Percentiles rank a stretch among this genome's conserved stretches.
phyloP scores from a whole-genome alignment of 2,113 vertebrate genomes.

The Ptilorrhoa leucosticta region DNA sequence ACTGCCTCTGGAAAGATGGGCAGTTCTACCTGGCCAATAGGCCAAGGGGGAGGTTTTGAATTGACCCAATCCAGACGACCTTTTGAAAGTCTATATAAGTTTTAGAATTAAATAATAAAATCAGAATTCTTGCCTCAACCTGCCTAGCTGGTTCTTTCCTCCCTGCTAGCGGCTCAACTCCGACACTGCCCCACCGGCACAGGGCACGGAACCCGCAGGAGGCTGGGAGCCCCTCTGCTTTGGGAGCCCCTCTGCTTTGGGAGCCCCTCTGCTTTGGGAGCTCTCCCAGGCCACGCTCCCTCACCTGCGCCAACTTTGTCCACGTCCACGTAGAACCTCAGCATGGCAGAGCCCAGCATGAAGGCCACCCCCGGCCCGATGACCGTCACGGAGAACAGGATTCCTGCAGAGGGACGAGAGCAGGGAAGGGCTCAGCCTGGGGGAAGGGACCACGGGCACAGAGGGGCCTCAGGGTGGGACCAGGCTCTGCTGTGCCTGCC shows the following conservation, averaged over 20 bases:
- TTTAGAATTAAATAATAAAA: too few species aligned
- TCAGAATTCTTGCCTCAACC: too few species aligned
- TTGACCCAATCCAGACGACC: too few species aligned
- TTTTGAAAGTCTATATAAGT: too few species aligned
- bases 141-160: too few species aligned
- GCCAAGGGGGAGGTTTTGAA: too few species aligned
- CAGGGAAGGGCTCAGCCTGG: background rate
- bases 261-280: background rate
- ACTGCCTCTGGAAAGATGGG: too few species aligned
- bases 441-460: accelerated
- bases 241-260: too few species aligned
- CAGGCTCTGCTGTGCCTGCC: background rate
- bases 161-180: too few species aligned
- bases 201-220: accelerated
- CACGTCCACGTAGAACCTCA: slow-evolving; percentile 86
- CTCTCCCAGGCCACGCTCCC: accelerated
- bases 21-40: too few species aligned
- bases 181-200: background rate
- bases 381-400: slow-evolving; percentile 84
- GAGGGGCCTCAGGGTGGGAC: background rate
- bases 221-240: background rate
- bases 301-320: slow-evolving; percentile 79
- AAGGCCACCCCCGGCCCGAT: slow-evolving; percentile 87
- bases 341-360: slow-evolving; percentile 79
- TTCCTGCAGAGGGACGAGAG: slow-evolving; percentile 64